phyloP scores from a whole-genome alignment of 1,140 invertebrate species.

The Contarinia nasturtii region DNA sequence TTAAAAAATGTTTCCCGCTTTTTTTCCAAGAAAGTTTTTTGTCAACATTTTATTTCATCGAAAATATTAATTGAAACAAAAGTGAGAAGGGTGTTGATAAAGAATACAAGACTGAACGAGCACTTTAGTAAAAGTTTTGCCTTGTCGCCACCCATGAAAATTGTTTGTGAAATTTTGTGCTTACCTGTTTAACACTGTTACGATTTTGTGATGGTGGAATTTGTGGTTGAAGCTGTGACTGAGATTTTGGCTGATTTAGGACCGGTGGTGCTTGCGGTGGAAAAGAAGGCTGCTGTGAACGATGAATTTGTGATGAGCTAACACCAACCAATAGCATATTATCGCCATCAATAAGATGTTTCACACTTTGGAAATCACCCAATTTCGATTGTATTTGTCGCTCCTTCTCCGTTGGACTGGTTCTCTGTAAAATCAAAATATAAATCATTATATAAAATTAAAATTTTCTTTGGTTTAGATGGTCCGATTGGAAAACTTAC shows the following conservation, averaged over 20 bases:
- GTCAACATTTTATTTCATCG: too few relatives aligned
- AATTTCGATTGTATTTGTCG: conserved; percentile 17
- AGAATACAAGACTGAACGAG: too few relatives aligned
- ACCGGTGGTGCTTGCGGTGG: too few relatives aligned
- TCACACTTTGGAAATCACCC: conserved; percentile 14
- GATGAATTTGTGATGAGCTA: neutral
- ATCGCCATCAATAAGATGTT: conserved; percentile 12
- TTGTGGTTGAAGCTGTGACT: neutral
- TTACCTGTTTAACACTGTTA: too few relatives aligned
- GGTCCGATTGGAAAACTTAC: conserved; percentile 22
- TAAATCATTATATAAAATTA: neutral
- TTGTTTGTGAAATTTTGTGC: too few relatives aligned
- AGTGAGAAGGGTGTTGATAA: too few relatives aligned
- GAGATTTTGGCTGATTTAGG: too few relatives aligned
- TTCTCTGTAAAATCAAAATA: neutral
- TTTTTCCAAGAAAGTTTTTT: too few relatives aligned
- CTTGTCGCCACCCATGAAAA: too few relatives aligned
- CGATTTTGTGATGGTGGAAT: neutral
- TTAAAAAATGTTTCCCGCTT: too few relatives aligned
- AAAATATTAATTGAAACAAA: too few relatives aligned
- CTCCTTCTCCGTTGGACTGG: conserved; percentile 16
- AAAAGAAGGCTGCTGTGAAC: neutral
- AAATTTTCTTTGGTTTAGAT: neutral
- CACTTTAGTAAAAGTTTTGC: too few relatives aligned
- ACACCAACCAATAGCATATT: neutral